Evolutionary conservation across 2,113 vertebrate species (phyloP).

Genomic region (Zosterops borbonicus): DNA sequence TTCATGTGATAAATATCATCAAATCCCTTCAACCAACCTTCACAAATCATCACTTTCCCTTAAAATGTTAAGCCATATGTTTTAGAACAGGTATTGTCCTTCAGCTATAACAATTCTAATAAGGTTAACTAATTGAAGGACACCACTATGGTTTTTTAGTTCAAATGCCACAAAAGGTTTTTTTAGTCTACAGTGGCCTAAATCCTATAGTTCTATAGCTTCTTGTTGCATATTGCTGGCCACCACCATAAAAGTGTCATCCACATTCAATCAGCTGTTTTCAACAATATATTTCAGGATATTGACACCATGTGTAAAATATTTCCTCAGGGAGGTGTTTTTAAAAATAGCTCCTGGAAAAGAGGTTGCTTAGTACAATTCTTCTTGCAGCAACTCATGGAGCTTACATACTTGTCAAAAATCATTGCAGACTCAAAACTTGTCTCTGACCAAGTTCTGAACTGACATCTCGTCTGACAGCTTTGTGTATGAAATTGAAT

Average conservation of each 20-base stretch:
- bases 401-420: conserved; percentile 36
- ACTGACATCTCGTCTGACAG: conserved; percentile 5
- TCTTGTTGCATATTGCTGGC: background rate
- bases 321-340: background rate
- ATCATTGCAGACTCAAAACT: background rate
- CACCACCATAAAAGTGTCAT: background rate
- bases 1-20: background rate
- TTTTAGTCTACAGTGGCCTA: background rate
- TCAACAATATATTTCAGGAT: background rate
- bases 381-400: background rate
- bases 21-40: background rate
- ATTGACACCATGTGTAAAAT: background rate
- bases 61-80: background rate
- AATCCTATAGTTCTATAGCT: background rate
- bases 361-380: background rate
- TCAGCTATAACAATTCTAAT: background rate
- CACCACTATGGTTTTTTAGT: accelerated
- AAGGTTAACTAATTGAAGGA: background rate
- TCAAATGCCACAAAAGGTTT: background rate
- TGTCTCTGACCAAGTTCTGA: background rate
- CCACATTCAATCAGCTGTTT: background rate
- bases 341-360: background rate
- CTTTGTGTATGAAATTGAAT: background rate
- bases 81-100: background rate
- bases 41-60: background rate